phyloP scores from a whole-genome alignment of 2,888 invertebrate species.

The Lymantria dispar region DNA sequence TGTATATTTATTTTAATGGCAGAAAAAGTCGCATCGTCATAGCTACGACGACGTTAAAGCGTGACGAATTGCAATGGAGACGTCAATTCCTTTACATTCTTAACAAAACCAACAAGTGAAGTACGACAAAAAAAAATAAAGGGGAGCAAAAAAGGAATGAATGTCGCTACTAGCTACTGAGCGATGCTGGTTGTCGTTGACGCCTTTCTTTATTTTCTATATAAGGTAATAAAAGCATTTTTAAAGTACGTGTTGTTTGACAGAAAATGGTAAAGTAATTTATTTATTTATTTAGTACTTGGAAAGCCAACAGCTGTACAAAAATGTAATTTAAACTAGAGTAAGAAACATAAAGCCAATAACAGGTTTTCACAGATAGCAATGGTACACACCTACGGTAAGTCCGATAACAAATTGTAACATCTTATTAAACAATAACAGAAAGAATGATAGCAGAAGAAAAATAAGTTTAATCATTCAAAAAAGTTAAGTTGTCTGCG shows the following conservation, averaged over 20 bases:
- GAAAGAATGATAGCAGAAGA: no score
- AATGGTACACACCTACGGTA: no score
- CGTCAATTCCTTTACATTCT: constrained; percentile 72
- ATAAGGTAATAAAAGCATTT: constrained; percentile 15
- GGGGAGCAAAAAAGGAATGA: constrained; percentile 34
- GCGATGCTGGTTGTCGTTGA: constrained; percentile 36
- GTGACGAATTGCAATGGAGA: constrained; percentile 74
- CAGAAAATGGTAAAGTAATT: no score
- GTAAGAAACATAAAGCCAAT: no score
- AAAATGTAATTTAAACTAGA: no score
- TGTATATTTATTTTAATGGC: constrained; percentile 43
- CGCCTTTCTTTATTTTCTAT: constrained; percentile 27
- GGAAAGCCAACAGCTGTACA: no score
- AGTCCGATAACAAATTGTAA: no score
- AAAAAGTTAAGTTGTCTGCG: no score
- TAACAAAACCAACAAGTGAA: constrained; percentile 75
- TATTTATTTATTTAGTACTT: no score
- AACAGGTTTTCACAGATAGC: no score
- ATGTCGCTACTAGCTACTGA: constrained; percentile 27
- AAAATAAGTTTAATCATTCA: no score
- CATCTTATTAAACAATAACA: no score
- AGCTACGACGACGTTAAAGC: constrained; percentile 61
- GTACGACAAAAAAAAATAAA: constrained; percentile 51
- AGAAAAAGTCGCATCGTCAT: constrained; percentile 74
- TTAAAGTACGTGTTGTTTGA: constrained; percentile 7